phyloP scores from a whole-genome alignment of 37 sponge, comb jelly and placozoan genomes.

The Lycopodina hypogea region DNA sequence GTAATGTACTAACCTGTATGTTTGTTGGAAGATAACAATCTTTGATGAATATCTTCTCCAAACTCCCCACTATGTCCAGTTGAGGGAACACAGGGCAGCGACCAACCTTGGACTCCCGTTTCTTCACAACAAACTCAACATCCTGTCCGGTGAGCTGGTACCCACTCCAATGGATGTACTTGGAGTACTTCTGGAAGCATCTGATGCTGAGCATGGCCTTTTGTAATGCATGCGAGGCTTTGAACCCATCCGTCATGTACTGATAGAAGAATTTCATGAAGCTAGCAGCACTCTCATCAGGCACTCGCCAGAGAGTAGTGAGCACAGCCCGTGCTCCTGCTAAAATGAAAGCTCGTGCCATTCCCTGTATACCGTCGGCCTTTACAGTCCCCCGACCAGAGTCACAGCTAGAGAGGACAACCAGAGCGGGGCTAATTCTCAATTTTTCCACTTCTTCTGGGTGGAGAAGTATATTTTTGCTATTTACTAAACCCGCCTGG shows the following conservation, averaged over 20 bases:
- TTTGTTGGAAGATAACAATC: constrained; percentile 15
- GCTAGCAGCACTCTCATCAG: constrained; percentile 69
- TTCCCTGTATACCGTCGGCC: constrained; percentile 79
- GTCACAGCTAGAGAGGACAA: constrained; percentile 79
- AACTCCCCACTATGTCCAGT: constrained; percentile 37
- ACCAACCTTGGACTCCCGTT: neutral
- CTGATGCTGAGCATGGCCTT: constrained; percentile 71
- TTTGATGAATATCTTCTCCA: constrained; percentile 43
- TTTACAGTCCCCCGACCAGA: constrained; percentile 57
- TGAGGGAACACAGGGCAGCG: constrained; percentile 37
- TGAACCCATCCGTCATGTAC: constrained; percentile 61
- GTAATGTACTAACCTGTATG: constrained; percentile 57
- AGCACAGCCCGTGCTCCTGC: constrained; percentile 85
- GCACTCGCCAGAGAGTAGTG: constrained; percentile 75
- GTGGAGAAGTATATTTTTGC: constrained; percentile 44
- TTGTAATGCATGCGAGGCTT: constrained; percentile 55
- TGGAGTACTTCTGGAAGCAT: constrained; percentile 60
- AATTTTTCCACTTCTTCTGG: constrained; percentile 70
- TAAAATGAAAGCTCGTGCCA: constrained; percentile 74
- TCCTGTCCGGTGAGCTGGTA: constrained; percentile 80
- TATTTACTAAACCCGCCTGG: constrained; percentile 7
- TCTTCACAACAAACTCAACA: constrained; percentile 19
- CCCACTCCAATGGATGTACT: constrained; percentile 75
- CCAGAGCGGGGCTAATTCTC: constrained; percentile 60
- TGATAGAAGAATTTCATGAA: constrained; percentile 88